Evolutionary conservation across 2,797 vertebrate species (phyloP).

Genomic region (Xenopus petersii): DNA sequence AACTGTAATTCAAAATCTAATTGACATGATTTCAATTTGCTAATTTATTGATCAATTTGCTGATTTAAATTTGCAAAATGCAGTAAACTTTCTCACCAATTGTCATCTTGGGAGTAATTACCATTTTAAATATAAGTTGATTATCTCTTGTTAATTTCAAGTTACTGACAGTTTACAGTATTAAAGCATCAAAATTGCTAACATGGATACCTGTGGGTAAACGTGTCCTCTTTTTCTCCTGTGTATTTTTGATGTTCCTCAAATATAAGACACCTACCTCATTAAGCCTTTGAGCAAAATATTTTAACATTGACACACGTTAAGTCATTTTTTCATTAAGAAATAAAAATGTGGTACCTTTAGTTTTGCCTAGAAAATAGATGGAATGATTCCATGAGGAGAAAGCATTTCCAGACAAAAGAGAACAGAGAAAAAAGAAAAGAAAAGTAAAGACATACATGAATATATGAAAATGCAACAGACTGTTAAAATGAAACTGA

Average conservation of each 20-base stretch:
- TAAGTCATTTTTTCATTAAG: conserved; percentile 55
- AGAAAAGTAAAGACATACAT: conserved; percentile 73
- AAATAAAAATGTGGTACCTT: conserved; percentile 85
- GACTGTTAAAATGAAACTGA: conserved; percentile 59
- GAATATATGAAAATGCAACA: conserved; percentile 72
- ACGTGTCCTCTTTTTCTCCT: no score
- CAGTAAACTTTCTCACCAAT: no score
- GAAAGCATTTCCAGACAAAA: conserved; percentile 92
- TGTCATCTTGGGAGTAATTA: no score
- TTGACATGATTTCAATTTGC: no score
- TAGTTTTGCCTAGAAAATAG: conserved; percentile 97
- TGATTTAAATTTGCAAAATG: no score
- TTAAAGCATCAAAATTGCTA: no score
- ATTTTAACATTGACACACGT: conserved; percentile 55
- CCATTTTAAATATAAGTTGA: no score
- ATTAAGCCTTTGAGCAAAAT: conserved; percentile 50
- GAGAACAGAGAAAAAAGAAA: conserved; percentile 85
- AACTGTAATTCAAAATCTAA: no score
- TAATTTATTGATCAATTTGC: no score
- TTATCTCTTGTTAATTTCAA: no score
- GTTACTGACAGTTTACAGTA: no score
- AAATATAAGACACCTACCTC: conserved; percentile 61
- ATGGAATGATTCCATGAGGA: conserved; percentile 98
- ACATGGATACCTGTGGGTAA: no score
- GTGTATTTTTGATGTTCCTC: conserved; percentile 14